Evolutionary conservation across 23 tunicate genomes (phyloP).

Genomic region (Styela clava): DNA sequence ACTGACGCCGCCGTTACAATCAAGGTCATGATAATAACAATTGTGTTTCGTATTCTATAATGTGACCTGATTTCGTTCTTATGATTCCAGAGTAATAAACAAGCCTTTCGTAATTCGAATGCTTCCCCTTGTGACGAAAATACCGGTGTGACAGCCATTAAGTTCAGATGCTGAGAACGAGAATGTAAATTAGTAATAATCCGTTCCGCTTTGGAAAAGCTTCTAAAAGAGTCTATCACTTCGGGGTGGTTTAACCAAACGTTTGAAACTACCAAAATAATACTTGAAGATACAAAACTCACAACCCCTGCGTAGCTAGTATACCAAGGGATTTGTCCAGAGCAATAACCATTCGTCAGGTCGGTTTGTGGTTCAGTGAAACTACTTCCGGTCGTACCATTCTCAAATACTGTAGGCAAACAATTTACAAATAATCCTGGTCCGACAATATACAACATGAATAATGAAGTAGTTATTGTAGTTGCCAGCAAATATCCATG

Average conservation of each 20-base stretch:
- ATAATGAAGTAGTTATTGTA: conserved; percentile 5
- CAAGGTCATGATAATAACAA: conserved; percentile 4
- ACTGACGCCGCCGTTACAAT: background rate
- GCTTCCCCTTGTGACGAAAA: background rate
- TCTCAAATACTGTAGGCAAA: background rate
- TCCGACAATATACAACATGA: background rate
- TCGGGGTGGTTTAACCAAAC: conserved; percentile 25
- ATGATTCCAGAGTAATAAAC: conserved; percentile 13
- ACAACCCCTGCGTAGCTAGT: conserved; percentile 5
- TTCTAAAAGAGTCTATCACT: conserved; percentile 7
- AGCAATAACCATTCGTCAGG: conserved; percentile 15
- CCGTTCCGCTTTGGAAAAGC: background rate
- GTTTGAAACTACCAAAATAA: conserved; percentile 8
- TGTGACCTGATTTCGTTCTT: background rate
- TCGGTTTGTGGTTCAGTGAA: conserved; percentile 9
- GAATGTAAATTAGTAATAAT: conserved; percentile 8
- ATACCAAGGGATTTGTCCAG: conserved; percentile 27
- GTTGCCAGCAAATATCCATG: conserved; percentile 16
- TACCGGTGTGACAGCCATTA: conserved; percentile 13
- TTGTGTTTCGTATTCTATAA: background rate
- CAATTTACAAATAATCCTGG: conserved; percentile 3
- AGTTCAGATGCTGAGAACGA: conserved; percentile 7
- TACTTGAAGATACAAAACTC: background rate
- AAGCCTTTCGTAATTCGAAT: conserved; percentile 20
- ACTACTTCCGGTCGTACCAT: background rate